Evolutionary conservation across 2,113 vertebrate genomes (phyloP), one percentile per base, ranked within the genome.

Genomic region (Zingel zingel): DNA sequence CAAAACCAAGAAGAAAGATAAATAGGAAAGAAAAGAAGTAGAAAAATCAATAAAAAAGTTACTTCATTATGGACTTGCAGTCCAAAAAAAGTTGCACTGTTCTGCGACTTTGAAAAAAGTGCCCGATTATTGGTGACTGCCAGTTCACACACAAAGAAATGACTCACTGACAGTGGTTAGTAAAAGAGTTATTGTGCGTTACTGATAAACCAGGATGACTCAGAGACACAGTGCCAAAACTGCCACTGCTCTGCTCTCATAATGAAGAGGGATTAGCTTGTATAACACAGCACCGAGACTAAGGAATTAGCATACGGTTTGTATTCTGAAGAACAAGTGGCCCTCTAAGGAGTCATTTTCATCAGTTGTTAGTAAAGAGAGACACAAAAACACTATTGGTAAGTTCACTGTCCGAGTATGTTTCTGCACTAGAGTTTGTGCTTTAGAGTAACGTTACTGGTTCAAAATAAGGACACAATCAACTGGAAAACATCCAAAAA

Each of bases 401-500:
- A 10, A 43, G 39, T 43, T 43, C 39, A 43, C 39, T 11, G 39
- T 11, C 10, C 2, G 9, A 43, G 39, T 11, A 43, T 43, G 39
- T 43, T 43, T 43, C 3, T 43, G 39, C 39, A 43, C 10, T 1
- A 1, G 0, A 15, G 8, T 10, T 5, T 54, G 14, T 15, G 51
- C 23, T 25, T 47, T 33, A 3, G 62, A 54, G 47, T 7, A 30
- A 43, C 10, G 10, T 2, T 39, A 39, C 16, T 50, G 72, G 62
- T 67, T 88, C 65, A 63, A 74, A 78, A 85, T 64, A 75, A 85
- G 50, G 59, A 86, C 79, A 86, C 67, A 85, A 89, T 69, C 77
- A 80, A 53, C 83, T 85, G 87, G 79, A 91, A 83, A 86, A 89
- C 86, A 84, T 89, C 67, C 77, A 89, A 69, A 86, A 91, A 92